Evolutionary conservation across 2,888 invertebrate genomes (phyloP), one percentile per base, ranked within the genome.

Genomic region (Corbicula japonica): DNA sequence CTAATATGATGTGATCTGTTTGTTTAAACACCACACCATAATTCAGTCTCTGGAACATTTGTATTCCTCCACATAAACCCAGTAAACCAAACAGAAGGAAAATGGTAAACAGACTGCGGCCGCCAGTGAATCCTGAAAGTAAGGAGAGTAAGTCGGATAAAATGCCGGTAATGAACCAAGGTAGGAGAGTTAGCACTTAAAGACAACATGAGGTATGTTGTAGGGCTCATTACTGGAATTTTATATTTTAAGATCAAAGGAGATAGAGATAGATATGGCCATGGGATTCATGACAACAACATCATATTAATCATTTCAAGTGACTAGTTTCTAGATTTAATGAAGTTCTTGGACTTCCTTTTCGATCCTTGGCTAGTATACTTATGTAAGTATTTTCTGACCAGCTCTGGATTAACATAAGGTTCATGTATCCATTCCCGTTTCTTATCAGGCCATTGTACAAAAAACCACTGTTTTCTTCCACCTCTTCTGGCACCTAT

Each of bases 11-110:
- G 23, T 63, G 18, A 28, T 26, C 18, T 26, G 46, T 23, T 26
- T 52, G 34, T 35, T 75, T 38, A 28, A 74, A 77, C 0, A 77
- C 12, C 3, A 73, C 69, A 21, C 76, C 76, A 65, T 80, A 80
- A 46, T 76, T 80, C 15, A 76, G 23, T 26, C 76, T 41, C 50
- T 60, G 76, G 60, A 73, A 30, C 30, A 76, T 44, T 15, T 54
- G 41, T 23, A 48, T 18, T 28, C 28, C 28, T 32, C 30, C 48
- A 26, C n/a, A 8, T 18, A 46, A 1, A 30, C 23, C 44, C 10
- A 34, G 18, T 1, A 44, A 28, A 50, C 23, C 4, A 28, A 61
- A 35, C 4, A 75, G 21, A 8, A 56, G 1, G 38, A 62, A 15
- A 12, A 35, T 4, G 5, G 44, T n/a, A 12, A 74, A 21, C 23